Base-by-base conservation (phyloP, 2,113 vertebrate genomes). In the Elachura formosa region DNA sequence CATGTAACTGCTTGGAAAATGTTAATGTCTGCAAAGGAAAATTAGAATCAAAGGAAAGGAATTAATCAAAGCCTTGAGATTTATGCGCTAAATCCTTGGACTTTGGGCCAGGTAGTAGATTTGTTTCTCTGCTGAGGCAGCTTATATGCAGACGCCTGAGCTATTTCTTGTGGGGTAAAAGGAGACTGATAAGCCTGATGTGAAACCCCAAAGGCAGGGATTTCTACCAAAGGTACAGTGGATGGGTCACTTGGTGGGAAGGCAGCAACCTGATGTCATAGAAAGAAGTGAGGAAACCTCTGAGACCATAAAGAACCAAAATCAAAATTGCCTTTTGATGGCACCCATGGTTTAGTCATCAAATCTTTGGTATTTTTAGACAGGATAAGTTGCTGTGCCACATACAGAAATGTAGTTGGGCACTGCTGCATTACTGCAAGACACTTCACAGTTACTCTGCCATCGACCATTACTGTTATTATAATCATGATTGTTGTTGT, bases 31-130 rank as follows among this genome's bases (percentile, higher is more conserved):
- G 95, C 0, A 0, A 90, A 82, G 56, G 66, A 12, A 64, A 83
- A 83, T 81, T 80, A 25, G 74, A 91, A 61, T 13, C 83, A 79
- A 89, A 78, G 76, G 68, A 89, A 91, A 76, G 80, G 89, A 93
- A 94, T 94, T 89, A 93, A 93, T 92, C 94, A 88, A 88, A 95
- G 41, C 82, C 84, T 85, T 90, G 67, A 96, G 94, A 92, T 94
- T 96, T 96, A 91, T 84, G 79, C 48, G 63, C 87, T 94, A 93
- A 96, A 90, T 86, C 87, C 82, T 90, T 71, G 84, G 89, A 87
- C 52, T 96, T 80, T 49, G 67, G 72, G 87, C 55, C 63, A 75
- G 72, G 75, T 21, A 94, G 58, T 46, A 45, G 34, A 46, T 71
- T 95, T 83, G 51, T 73, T 74, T 79, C 79, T 89, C 71, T 83